Base-by-base conservation (phyloP, 2,888 invertebrate genomes). In the Sturmia bella region DNA sequence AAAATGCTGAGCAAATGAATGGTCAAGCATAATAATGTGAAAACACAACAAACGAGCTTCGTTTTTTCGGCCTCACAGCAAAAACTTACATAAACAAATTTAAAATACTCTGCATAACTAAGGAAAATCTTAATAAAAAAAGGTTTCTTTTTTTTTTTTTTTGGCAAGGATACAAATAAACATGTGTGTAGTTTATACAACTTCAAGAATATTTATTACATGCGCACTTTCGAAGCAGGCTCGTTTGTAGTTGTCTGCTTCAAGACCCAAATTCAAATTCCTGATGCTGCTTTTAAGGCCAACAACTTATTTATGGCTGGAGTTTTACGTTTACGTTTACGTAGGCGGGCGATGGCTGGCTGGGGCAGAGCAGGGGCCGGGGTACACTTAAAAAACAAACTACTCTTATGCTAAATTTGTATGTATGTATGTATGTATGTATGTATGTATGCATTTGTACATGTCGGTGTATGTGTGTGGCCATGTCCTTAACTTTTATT, bases 191-290 rank as follows among this genome's bases (percentile, higher is more conserved):
- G 73, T 64, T 72, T 75, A 15, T 12, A 27, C 6, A 5, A 54
- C 21, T 13, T 13, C 12, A 19, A 27, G 57, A 39, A 37, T 57
- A 24, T 52, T 68, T 64, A 70, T 59, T 75, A 82, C 82, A 82
- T 82, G 82, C 82, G 82, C 82, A 82, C 72, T 77, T 57, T 37
- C 21, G 17, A 21, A 54, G n/a, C 50, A 61, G 27, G 13, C 13
- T 63, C 56, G 17, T 39, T 63, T 68, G 52, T 52, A 5, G 50
- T 27, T 57, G n/a, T 15, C 48, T 54, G 61, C 48, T 72, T 17
- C 13, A 72, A 59, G 72, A 78, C 68, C 59, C 78, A 73, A 81
- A 81, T 81, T 77, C 56, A 77, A 81, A 81, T 76, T 81, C 64
- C 7, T 63, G 19, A 7, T 63, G 43, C 6, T 45, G 24, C 41